phyloP scores from a whole-genome alignment of 2,888 invertebrate species.

The Lasius fuliginosus region DNA sequence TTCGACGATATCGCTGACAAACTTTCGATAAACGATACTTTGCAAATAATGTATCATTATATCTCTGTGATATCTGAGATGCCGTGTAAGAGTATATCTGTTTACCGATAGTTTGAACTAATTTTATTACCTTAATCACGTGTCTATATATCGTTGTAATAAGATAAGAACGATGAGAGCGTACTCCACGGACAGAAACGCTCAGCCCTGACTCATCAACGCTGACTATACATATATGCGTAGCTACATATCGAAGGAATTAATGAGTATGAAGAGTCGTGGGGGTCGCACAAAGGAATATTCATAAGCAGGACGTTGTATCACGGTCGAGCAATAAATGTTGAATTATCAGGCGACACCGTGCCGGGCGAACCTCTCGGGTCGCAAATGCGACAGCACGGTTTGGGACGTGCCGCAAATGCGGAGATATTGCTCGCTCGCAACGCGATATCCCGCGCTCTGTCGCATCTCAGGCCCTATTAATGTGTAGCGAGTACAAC shows the following conservation, averaged over 20 bases:
- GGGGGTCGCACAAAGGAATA: conserved; percentile 42
- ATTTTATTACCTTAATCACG: not conserved
- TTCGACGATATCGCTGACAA: not conserved
- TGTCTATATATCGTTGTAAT: not conserved
- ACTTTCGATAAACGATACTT: not conserved
- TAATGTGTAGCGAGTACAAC: conserved; percentile 13
- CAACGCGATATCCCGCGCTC: conserved; percentile 6
- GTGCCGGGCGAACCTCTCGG: not conserved
- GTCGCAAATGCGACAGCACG: conserved; percentile 12
- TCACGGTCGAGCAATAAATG: conserved; percentile 44
- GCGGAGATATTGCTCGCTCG: conserved; percentile 11
- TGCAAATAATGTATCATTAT: not conserved
- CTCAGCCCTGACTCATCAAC: not conserved
- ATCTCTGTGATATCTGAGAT: not conserved
- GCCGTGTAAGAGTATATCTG: not conserved
- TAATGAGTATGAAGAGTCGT: conserved; percentile 29
- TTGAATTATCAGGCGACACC: conserved; percentile 41
- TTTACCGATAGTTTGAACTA: not conserved
- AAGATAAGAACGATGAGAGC: not conserved
- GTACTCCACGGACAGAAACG: not conserved
- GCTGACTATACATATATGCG: not conserved
- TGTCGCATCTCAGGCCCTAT: conserved; percentile 29
- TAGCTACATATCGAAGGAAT: conserved; percentile 23
- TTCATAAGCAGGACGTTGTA: conserved; percentile 45
- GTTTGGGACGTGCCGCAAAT: conserved; percentile 37